Percentiles rank a stretch among this genome's conserved stretches.
These are phyloP conservation scores for Caenorhabditis becei DNA, from an alignment of 2,888 invertebrate species.

Conservation along the genomic window DNA sequence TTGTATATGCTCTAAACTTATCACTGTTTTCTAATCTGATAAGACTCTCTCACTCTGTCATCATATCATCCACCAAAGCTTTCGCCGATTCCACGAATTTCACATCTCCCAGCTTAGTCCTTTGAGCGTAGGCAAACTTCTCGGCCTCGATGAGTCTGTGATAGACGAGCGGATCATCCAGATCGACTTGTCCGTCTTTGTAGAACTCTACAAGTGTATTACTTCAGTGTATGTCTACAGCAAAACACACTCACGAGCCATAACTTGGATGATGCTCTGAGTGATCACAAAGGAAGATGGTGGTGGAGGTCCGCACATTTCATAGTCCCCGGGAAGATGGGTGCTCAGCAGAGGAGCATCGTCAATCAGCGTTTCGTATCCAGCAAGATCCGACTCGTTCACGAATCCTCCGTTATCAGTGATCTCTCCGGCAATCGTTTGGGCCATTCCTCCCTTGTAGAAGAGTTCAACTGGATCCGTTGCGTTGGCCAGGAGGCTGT, in stretches of 20 bases:
- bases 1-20: constrained; percentile 65
- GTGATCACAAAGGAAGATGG: constrained; percentile 92
- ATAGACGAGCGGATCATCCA: constrained; percentile 85
- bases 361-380: constrained; percentile 75
- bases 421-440: constrained; percentile 81
- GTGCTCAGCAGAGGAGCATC: constrained; percentile 72
- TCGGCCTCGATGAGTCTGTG: constrained; percentile 92
- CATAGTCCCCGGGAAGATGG: constrained; percentile 83
- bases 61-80: constrained; percentile 86
- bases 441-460: constrained; percentile 81
- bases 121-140: constrained; percentile 92
- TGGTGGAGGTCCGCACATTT: constrained; percentile 89
- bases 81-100: constrained; percentile 86
- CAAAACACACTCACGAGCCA: constrained; percentile 84
- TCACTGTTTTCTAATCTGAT: not conserved
- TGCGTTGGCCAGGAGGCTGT: constrained; percentile 73
- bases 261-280: constrained; percentile 89
- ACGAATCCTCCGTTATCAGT: constrained; percentile 73
- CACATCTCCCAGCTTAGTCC: constrained; percentile 85
- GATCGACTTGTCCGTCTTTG: constrained; percentile 70
- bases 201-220: constrained; percentile 73
- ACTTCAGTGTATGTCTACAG: not conserved
- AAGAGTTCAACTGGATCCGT: constrained; percentile 80
- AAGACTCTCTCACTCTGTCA: constrained; percentile 83
- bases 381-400: constrained; percentile 74